Base-by-base conservation (phyloP, 2,797 vertebrate species). In the Gadopsis bispinosus region DNA sequence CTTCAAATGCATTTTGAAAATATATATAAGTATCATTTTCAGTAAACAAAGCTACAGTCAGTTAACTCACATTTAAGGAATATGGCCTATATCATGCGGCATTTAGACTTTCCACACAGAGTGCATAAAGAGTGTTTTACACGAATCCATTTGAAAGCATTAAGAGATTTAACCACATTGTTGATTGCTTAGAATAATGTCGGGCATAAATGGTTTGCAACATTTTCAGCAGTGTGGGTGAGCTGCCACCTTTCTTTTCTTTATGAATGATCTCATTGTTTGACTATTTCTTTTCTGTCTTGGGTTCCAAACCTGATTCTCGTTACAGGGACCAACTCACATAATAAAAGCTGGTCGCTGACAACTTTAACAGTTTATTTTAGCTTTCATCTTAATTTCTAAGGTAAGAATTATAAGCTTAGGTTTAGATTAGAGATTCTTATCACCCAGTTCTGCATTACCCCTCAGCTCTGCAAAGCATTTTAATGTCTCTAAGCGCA, bases 71-170 rank as follows among this genome's bases (percentile, higher is more conserved):
- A 16, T n/a, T 7, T 33, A 10, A 75, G 59, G 55, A 69, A 72
- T 79, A 65, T 14, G 10, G 29, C 35, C 20, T 47, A 11, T 65
- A 56, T 75, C 20, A 54, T 20, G 67, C 45, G 73, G 45, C 69
- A 63, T 80, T 83, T 58, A 45, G 26, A 31, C 47, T 22, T 31
- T 50, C 37, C 54, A 45, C 47, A 66, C 22, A 66, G 48, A 68
- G 33, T n/a, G 26, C 47, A 63, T 22, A 50, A 50, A 76, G 29
- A 10, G 1, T 20, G 43, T 65, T 78, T 74, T n/a, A 64, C 45
- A 73, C 22, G 58, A 60, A 70, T 73, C 8, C 20, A 58, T 73
- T 70, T 69, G 41, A 64, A 83, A 77, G 13, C 47, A 65, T 65
- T 69, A 47, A 2, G 0, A 58, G 54, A 53, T 17, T 60, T 17